A percentile compares a stretch with the other conserved stretches of the same genome.
Evolutionary conservation across 2,113 vertebrate species (phyloP).

Genomic region (Cephalopterus ornatus): DNA sequence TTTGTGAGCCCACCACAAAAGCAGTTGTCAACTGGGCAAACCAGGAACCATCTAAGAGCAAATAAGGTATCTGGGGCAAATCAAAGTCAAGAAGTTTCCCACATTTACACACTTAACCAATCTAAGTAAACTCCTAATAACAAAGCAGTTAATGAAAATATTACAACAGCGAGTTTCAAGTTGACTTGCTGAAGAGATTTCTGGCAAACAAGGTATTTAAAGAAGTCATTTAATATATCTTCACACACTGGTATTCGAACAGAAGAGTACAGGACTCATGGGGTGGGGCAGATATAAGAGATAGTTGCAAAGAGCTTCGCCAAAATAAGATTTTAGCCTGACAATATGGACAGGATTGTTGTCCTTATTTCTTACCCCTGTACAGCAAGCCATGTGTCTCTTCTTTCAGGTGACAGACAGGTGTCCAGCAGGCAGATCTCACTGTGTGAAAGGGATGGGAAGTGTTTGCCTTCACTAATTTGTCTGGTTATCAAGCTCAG

Average conservation of each 20-base stretch:
- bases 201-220: background rate
- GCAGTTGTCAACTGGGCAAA: background rate
- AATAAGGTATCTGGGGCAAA: background rate
- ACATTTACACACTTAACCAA: background rate
- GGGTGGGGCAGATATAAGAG: background rate
- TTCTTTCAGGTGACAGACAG: background rate
- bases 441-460: background rate
- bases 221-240: background rate
- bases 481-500: background rate
- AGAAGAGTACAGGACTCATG: background rate
- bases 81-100: background rate
- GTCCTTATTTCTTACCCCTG: background rate
- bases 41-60: background rate
- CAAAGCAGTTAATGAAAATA: background rate
- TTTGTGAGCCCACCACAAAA: background rate
- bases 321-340: background rate
- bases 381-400: background rate
- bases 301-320: background rate
- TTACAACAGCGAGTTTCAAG: background rate
- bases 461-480: background rate
- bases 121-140: background rate
- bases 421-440: background rate
- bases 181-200: conserved; percentile 2
- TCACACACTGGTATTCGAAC: background rate
- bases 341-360: background rate